Percentiles rank a stretch among this genome's conserved stretches.
Evolutionary conservation across 1,140 invertebrate species (phyloP).

Genomic region (Trachymyrmex septentrionalis): DNA sequence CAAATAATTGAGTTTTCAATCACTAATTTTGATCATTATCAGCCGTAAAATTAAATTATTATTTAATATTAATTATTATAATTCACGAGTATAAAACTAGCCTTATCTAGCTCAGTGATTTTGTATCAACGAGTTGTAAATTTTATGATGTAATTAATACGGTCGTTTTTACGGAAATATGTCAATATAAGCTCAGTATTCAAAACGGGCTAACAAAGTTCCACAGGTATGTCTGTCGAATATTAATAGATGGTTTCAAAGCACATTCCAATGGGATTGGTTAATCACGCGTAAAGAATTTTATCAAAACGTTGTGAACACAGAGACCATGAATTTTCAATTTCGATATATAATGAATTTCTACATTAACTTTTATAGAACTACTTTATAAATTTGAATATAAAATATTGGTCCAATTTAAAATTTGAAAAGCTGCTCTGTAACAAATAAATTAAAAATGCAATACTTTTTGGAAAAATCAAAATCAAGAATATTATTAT

Average conservation of each 20-base stretch:
- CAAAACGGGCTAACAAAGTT: slow-evolving; percentile 39
- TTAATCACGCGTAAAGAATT: slow-evolving; percentile 43
- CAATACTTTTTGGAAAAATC: not conserved
- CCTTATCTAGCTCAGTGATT: not conserved
- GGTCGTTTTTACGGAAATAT: slow-evolving; percentile 11
- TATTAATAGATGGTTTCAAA: slow-evolving; percentile 37
- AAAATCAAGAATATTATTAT: not conserved
- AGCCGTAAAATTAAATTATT: not conserved
- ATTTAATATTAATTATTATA: not conserved
- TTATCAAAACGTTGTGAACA: slow-evolving; percentile 15
- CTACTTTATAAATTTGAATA: not conserved
- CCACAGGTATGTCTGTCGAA: slow-evolving; percentile 28
- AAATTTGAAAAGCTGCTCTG: not conserved
- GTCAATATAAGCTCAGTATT: slow-evolving; percentile 32
- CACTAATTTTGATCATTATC: not conserved
- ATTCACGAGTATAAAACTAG: not conserved
- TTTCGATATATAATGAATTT: not conserved
- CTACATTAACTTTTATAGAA: not conserved
- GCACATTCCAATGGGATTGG: slow-evolving; percentile 16
- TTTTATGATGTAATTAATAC: slow-evolving; percentile 13
- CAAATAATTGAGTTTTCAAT: not conserved
- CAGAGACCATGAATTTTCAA: not conserved
- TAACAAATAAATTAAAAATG: slow-evolving; percentile 4
- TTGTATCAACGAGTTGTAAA: not conserved
- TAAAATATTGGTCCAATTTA: not conserved